These are phyloP conservation scores for Murina feae DNA, from an alignment of 2,113 vertebrate species.

Conservation along the genomic window DNA sequence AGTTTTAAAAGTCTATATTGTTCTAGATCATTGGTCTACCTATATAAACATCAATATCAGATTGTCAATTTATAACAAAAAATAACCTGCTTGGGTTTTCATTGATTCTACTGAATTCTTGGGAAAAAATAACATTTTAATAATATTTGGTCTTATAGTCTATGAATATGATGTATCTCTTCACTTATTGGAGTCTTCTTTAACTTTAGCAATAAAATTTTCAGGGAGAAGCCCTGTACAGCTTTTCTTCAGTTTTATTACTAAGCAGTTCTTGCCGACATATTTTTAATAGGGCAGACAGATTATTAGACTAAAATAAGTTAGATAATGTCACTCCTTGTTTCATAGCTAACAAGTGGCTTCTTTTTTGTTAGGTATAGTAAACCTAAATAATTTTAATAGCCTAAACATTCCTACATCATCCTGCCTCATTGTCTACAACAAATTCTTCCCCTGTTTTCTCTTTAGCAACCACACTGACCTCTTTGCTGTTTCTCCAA, in stretches of 20 bases:
- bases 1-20: background rate
- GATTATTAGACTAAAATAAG: background rate
- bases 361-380: background rate
- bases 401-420: background rate
- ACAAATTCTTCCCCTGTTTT: background rate
- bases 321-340: background rate
- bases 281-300: background rate
- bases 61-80: background rate
- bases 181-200: background rate
- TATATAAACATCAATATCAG: background rate
- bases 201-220: background rate
- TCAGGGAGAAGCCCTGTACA: background rate
- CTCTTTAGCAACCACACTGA: background rate
- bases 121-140: background rate
- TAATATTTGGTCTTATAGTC: background rate
- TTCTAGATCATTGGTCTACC: background rate
- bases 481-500: background rate
- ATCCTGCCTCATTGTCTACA: background rate
- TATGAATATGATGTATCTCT: background rate
- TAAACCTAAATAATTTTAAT: background rate
- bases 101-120: background rate
- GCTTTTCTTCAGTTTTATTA: background rate
- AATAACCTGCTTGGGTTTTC: background rate
- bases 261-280: background rate
- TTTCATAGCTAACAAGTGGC: background rate